Evolutionary conservation across 2,797 vertebrate species (phyloP), one percentile per base, ranked within the genome.

Genomic region (Falco naumanni): DNA sequence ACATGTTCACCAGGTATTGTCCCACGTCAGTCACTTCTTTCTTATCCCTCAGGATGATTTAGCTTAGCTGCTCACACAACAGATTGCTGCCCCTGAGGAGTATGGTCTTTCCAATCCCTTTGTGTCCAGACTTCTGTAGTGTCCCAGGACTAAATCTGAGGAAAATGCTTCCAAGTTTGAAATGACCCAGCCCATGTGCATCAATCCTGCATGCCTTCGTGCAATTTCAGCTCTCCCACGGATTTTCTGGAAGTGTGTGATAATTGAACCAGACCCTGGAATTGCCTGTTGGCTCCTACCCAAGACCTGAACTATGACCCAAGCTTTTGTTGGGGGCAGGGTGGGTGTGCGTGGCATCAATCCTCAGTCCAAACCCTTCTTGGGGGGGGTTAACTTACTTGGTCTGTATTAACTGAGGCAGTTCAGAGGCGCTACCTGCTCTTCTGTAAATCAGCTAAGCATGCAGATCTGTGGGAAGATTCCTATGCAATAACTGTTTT

Each of bases 1-100:
- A 99, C 97, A 99, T 99, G 99, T 99, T 99, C 97, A 99, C 99
- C 96, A 99, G 98, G 98, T 99, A 98, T 91, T 93, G 95, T 11
- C 82, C 37, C 10, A 0, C 9, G 3, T 6, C 76, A 14, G 4
- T n/a, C 20, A 10, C 47, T 61, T n/a, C 57, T 53, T 76, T 59
- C 48, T 56, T 56, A 17, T 3, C 37, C 56, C 70, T 81, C 2
- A 2, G 48, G 6, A 6, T 48, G 47, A 31, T 57, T 75, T 48
- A 2, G 53, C 28, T 41, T 13, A 16, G 57, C 53, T 65, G 56
- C 70, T 79, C 47, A 54, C 56, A 26, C 43, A 69, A 11, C 1
- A 3, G 17, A 2, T 72, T 26, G 10, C 9, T 89, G 72, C 24
- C 21, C 75, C 65, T 48, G 2, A 37, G 63, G 39, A 60, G 13